These are phyloP conservation scores for Riparia riparia DNA, from an alignment of 2,113 vertebrate species.

Conservation along the genomic window DNA sequence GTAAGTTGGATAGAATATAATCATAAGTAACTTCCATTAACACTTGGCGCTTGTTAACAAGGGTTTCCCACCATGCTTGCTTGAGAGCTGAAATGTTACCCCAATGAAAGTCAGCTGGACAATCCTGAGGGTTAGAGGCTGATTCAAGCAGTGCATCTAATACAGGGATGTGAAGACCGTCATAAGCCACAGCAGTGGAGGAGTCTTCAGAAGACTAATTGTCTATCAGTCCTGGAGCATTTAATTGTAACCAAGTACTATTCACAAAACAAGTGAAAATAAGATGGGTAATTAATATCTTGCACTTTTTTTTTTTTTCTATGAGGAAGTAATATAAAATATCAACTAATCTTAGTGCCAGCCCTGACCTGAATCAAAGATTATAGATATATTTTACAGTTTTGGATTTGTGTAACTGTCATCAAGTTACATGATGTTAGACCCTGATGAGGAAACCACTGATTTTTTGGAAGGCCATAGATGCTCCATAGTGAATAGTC, in stretches of 20 bases:
- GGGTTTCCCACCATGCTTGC: not conserved
- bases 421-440: not conserved
- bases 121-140: not conserved
- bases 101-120: not conserved
- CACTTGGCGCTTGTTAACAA: not conserved
- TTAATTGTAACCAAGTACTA: not conserved
- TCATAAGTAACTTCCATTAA: not conserved
- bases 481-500: not conserved
- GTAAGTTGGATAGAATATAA: not conserved
- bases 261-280: not conserved
- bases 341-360: not conserved
- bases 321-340: not conserved
- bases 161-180: not conserved
- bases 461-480: not conserved
- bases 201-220: slow-evolving; percentile 1
- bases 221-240: not conserved
- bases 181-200: not conserved
- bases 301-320: not conserved
- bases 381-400: not conserved
- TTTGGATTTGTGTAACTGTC: not conserved
- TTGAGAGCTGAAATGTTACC: not conserved
- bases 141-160: not conserved
- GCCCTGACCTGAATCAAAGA: not conserved
- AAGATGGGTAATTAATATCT: not conserved
- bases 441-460: not conserved